Evolutionary conservation across 2,888 invertebrate species (phyloP).

Genomic region (Metopia argyrocephala): DNA sequence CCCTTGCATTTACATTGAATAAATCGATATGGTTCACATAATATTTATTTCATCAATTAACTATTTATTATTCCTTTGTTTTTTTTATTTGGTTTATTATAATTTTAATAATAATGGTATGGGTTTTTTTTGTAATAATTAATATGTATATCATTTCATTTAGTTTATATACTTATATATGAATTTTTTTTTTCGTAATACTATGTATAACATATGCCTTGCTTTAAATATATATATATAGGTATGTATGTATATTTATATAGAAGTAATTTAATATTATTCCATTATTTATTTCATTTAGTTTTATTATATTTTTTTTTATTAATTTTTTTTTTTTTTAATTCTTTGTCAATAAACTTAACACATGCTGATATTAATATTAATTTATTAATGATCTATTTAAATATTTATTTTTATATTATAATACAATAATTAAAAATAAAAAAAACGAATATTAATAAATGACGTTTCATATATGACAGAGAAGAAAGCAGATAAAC

Average conservation of each 20-base stretch:
- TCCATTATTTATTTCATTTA: not conserved
- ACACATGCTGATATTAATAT: constrained; percentile 56
- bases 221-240: constrained; percentile 38
- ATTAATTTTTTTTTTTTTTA: constrained; percentile 31
- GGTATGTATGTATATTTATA: too few species aligned
- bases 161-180: constrained; percentile 66
- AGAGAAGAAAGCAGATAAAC: not conserved
- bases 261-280: constrained; percentile 30
- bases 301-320: too few species aligned
- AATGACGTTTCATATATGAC: not conserved
- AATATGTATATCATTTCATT: constrained; percentile 70
- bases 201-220: constrained; percentile 70
- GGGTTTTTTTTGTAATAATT: constrained; percentile 44
- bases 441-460: not conserved
- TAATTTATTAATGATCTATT: constrained; percentile 18
- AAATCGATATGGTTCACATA: constrained; percentile 14
- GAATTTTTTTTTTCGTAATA: too few species aligned
- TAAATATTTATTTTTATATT: constrained; percentile 19
- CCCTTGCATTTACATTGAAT: too few species aligned
- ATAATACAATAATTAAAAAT: not conserved
- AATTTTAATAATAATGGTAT: not conserved
- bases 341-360: constrained; percentile 47
- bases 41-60: constrained; percentile 76
- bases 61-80: constrained; percentile 66
- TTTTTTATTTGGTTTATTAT: not conserved